These are phyloP conservation scores for Mizuhopecten yessoensis DNA, from an alignment of 1,140 invertebrate species.

Conservation along the genomic window DNA sequence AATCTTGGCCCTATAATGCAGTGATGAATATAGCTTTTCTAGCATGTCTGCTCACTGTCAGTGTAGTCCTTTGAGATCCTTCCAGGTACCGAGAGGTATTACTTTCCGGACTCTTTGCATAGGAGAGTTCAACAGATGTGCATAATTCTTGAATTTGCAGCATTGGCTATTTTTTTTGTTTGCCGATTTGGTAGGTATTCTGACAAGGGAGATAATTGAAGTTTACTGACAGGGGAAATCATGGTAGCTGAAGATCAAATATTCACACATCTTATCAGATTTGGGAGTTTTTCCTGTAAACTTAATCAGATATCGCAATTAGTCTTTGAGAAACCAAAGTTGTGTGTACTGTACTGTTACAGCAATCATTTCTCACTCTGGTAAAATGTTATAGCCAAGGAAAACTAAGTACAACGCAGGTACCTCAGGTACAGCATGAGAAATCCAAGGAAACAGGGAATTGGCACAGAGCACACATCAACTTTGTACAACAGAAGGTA, in stretches of 20 bases:
- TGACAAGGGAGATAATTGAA: no score
- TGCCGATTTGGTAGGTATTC: not conserved
- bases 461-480: no score
- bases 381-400: no score
- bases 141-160: not conserved
- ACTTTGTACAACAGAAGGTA: no score
- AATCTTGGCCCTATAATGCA: no score
- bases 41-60: not conserved
- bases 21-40: no score
- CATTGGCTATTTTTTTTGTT: not conserved
- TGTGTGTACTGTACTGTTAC: not conserved
- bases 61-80: not conserved
- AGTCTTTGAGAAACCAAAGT: not conserved
- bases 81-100: not conserved
- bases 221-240: not conserved
- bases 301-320: not conserved
- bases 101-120: not conserved
- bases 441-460: no score
- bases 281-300: not conserved
- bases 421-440: no score
- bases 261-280: slow-evolving; percentile 39
- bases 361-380: not conserved
- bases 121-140: slow-evolving; percentile 37
- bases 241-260: not conserved
- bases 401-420: no score